A percentile compares a stretch with the other conserved stretches of the same genome.
Evolutionary conservation across 1,140 invertebrate species (phyloP).

Genomic region (Drosophila lacertosa): DNA sequence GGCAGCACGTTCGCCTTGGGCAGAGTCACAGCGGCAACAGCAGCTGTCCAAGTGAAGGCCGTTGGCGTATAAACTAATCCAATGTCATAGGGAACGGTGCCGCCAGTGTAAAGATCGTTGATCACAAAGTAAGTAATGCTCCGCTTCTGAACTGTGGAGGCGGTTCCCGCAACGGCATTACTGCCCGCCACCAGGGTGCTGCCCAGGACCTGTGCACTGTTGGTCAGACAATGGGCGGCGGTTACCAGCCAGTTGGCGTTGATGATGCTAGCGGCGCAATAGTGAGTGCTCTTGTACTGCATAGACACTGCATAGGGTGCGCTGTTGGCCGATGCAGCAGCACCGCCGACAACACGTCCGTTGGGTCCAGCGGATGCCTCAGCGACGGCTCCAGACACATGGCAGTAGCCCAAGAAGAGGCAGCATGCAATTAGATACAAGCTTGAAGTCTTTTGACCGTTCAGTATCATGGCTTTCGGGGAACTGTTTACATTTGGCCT

Average conservation of each 20-base stretch:
- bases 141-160: conserved; percentile 65
- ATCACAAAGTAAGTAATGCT: conserved; percentile 64
- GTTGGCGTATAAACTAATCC: conserved; percentile 85
- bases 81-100: conserved; percentile 85
- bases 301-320: conserved; percentile 83
- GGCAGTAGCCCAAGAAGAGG: conserved; percentile 28
- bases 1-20: conserved; percentile 84
- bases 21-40: conserved; percentile 82
- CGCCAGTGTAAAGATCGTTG: conserved; percentile 73
- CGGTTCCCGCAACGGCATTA: conserved; percentile 63
- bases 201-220: conserved; percentile 60
- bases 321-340: conserved; percentile 54
- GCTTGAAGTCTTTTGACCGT: conserved; percentile 45
- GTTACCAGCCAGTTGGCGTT: conserved; percentile 85
- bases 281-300: conserved; percentile 80
- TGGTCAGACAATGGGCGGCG: conserved; percentile 76
- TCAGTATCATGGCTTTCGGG: conserved; percentile 49
- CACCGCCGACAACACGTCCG: conserved; percentile 78
- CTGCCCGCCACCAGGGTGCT: conserved; percentile 71
- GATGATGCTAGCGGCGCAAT: conserved; percentile 86
- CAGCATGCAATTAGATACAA: conserved; percentile 14
- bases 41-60: conserved; percentile 84
- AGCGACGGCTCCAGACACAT: conserved; percentile 39
- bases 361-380: conserved; percentile 25
- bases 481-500: conserved; percentile 68